phyloP scores from a whole-genome alignment of 2,113 vertebrate species.

The Laticauda colubrina region DNA sequence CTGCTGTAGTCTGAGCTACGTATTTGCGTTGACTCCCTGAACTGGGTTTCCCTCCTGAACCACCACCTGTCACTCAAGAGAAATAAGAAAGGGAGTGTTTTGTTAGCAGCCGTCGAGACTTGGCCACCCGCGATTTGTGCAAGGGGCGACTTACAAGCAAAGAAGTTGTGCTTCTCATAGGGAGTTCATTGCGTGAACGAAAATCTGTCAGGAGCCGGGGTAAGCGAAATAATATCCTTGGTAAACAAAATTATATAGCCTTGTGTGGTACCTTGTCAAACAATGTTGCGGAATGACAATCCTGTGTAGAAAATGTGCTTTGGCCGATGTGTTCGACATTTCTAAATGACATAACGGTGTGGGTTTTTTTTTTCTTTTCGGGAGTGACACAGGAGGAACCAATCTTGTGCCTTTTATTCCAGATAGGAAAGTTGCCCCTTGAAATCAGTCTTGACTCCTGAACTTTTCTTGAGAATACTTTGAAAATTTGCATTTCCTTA shows the following conservation, averaged over 20 bases:
- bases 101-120: background rate
- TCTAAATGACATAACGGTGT: background rate
- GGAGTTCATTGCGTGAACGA: background rate
- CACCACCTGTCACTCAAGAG: background rate
- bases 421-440: background rate
- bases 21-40: background rate
- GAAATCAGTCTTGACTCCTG: background rate
- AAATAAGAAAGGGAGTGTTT: background rate
- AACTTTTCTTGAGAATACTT: background rate
- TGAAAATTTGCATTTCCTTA: background rate
- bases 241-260: background rate
- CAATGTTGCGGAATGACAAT: background rate
- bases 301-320: background rate
- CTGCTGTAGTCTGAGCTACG: background rate
- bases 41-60: background rate
- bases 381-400: background rate
- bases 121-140: background rate
- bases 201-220: background rate
- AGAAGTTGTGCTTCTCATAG: background rate
- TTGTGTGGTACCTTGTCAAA: background rate
- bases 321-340: background rate
- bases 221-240: background rate
- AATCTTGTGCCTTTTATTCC: background rate
- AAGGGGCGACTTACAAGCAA: background rate
- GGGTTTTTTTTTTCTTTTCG: background rate